phyloP scores from a whole-genome alignment of 1,140 invertebrate species.

The Aplysia californica region DNA sequence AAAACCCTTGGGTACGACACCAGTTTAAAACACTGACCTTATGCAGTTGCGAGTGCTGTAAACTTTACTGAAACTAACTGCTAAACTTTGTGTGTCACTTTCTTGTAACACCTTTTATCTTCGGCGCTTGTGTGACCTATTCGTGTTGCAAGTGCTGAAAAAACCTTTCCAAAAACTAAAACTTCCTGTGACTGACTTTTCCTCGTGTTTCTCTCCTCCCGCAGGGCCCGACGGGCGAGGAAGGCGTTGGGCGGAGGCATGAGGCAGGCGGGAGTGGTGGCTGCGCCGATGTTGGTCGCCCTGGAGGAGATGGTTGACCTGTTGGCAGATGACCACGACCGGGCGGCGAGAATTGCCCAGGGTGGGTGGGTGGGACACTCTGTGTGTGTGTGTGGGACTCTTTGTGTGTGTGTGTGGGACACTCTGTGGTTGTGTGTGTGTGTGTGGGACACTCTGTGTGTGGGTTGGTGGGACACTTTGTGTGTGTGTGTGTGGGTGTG shows the following conservation, averaged over 20 bases:
- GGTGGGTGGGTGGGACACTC: conserved; percentile 67
- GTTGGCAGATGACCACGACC: conserved; percentile 80
- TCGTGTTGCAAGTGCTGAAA: too few relatives aligned
- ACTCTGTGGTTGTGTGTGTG: neutral
- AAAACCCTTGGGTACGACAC: too few relatives aligned
- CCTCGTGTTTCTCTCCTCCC: neutral
- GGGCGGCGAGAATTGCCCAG: conserved; percentile 76
- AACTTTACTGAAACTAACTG: too few relatives aligned
- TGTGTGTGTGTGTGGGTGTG: neutral
- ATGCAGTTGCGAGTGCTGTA: too few relatives aligned
- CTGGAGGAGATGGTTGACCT: conserved; percentile 80
- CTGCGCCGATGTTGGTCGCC: conserved; percentile 86
- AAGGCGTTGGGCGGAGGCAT: conserved; percentile 93
- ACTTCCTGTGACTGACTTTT: too few relatives aligned
- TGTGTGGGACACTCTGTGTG: neutral
- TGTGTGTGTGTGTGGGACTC: neutral
- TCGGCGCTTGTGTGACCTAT: too few relatives aligned
- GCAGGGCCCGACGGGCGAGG: conserved; percentile 79
- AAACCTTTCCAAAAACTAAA: too few relatives aligned
- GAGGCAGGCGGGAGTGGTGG: conserved; percentile 89
- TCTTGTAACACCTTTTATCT: too few relatives aligned
- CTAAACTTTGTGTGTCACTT: too few relatives aligned
- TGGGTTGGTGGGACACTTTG: neutral
- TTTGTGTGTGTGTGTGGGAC: neutral
- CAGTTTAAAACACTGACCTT: too few relatives aligned